Evolutionary conservation across 2,888 invertebrate genomes (phyloP).

Genomic region (Stratiomys singularior): DNA sequence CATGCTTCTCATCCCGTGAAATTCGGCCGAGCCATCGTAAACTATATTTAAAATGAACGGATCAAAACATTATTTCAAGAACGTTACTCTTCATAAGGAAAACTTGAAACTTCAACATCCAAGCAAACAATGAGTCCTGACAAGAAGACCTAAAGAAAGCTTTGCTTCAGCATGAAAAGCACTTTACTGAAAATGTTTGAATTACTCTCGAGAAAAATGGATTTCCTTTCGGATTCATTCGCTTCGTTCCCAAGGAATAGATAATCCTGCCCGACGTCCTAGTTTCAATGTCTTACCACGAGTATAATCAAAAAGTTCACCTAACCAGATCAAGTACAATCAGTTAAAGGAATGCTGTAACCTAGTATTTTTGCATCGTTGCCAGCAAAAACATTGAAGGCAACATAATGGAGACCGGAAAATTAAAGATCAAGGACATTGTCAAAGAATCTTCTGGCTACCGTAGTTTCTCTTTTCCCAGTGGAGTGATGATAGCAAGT

Average conservation of each 20-base stretch:
- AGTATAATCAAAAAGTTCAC: background rate
- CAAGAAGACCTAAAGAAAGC: no score
- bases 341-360: no score
- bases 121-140: background rate
- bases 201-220: background rate
- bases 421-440: background rate
- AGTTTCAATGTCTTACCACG: background rate
- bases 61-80: no score
- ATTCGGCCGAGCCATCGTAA: no score
- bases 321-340: no score
- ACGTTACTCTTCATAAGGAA: no score
- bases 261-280: background rate
- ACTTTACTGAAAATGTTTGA: background rate
- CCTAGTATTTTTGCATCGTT: background rate
- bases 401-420: background rate
- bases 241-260: background rate
- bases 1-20: no score
- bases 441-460: background rate
- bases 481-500: background rate
- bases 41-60: no score
- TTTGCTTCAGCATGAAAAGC: background rate
- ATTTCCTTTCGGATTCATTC: background rate
- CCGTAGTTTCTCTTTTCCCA: background rate
- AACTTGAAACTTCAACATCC: background rate
- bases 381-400: background rate